These are phyloP conservation scores for Lepisosteus oculatus DNA, from an alignment of 2,113 vertebrate genomes.

Conservation along the genomic window DNA sequence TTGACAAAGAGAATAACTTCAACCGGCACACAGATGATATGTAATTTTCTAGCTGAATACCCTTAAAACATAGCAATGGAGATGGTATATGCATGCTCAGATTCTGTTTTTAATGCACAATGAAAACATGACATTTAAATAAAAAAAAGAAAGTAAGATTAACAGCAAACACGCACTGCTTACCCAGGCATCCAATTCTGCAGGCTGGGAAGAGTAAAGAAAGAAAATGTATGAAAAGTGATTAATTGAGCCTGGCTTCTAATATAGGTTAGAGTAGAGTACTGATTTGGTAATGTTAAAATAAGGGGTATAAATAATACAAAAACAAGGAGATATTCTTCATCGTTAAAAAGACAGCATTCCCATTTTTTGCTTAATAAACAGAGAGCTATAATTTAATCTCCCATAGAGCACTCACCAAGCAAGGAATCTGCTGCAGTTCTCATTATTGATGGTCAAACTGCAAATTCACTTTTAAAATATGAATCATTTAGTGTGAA, in stretches of 20 bases:
- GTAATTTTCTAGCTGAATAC: conserved; percentile 91
- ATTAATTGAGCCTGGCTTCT: conserved; percentile 46
- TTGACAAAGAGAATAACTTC: conserved; percentile 55
- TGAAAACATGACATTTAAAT: conserved; percentile 83
- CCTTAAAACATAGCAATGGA: conserved; percentile 82
- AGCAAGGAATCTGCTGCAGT: conserved; percentile 2
- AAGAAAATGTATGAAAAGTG: conserved; percentile 37
- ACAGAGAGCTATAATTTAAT: conserved; percentile 31
- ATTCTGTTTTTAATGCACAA: conserved; percentile 64
- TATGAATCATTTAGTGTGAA: no score
- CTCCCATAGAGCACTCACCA: conserved; percentile 21
- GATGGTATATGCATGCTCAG: conserved; percentile 42
- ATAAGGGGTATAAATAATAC: conserved; percentile 23
- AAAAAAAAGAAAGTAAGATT: conserved; percentile 61
- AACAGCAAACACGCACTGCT: conserved; percentile 54
- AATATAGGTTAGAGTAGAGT: conserved; percentile 20
- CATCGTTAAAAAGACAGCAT: conserved; percentile 32
- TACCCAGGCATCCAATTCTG: conserved; percentile 77
- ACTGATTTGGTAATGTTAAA: conserved; percentile 22
- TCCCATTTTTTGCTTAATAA: conserved; percentile 21
- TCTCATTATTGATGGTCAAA: conserved; percentile 13
- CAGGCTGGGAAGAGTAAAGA: conserved; percentile 66
- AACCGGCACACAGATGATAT: conserved; percentile 76
- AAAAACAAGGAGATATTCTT: conserved; percentile 12
- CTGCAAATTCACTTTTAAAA: neutral